Base-by-base conservation (phyloP, 1,140 invertebrate species). In the Saccostrea cuccullata region DNA sequence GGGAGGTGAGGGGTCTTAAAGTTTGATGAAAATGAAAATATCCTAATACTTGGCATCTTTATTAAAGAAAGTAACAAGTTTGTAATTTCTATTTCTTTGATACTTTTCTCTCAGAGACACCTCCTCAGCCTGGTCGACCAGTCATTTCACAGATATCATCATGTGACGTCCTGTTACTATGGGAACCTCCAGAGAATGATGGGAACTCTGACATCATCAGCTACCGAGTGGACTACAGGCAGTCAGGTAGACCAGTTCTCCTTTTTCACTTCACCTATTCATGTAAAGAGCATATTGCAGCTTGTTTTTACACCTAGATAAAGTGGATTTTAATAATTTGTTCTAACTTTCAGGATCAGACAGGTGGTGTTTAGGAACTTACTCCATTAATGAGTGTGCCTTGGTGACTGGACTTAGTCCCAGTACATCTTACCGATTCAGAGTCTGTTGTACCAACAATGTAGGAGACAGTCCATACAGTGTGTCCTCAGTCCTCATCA, bases 381-480 rank as follows among this genome's bases (percentile, higher is more conserved):
- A 97, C 87, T 98, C 98, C 91, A 98, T 99, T 82, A 97, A 99
- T 92, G 98, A 99, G 94, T 98, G 98, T 94, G 99, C 97, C 92
- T 94, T 99, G 0, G 96, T 99, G 0, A 96, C 96, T 90, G 96
- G 97, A 89, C 96, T 99, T 3, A 94, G 96, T 89, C 96, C 98
- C 0, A 96, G 97, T 85, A 97, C 97, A 1, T 96, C 96, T 86
- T 99, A 99, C 94, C 96, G 98, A 86, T 99, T 99, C 95, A 96
- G 98, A 85, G 95, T 99, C 12, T 96, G 97, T 3, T 98, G 98
- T 0, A 96, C 96, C 85, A 99, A 99, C 95, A 96, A 97, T 58
- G 98, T 99, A 93, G 98, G 98, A 15, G 91, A 93, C 85, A 95
- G 96, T 88, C 92, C 94, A 0, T 95, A 95, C 90, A 95, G 95